phyloP scores from a whole-genome alignment of 2,888 invertebrate genomes.

The Theristus sp. region DNA sequence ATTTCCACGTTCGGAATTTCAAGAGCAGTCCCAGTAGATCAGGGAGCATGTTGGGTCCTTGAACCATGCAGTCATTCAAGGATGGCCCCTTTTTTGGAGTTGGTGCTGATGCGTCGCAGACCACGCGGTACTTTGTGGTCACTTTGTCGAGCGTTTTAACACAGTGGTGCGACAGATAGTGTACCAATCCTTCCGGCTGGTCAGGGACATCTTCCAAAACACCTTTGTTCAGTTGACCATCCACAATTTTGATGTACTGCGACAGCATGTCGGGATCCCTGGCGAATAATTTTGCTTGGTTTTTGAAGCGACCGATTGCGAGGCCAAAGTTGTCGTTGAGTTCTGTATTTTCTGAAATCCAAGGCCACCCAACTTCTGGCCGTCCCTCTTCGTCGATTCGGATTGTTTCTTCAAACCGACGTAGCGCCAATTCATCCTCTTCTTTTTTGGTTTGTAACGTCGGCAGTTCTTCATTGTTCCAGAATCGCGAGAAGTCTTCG shows the following conservation, averaged over 20 bases:
- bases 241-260: background rate
- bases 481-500: background rate
- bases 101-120: constrained; percentile 12
- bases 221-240: too few species aligned
- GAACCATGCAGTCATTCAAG: constrained; percentile 11
- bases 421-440: background rate
- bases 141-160: constrained; percentile 9
- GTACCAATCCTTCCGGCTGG: background rate
- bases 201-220: background rate
- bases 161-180: constrained; percentile 12
- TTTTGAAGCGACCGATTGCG: background rate
- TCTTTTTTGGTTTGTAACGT: background rate
- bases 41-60: constrained; percentile 10
- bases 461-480: background rate
- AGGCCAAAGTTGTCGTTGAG: background rate
- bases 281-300: background rate
- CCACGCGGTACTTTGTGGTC: constrained; percentile 13
- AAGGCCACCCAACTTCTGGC: background rate
- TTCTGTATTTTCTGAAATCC: background rate
- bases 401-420: background rate
- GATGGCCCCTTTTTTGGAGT: background rate
- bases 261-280: background rate
- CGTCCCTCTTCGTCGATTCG: background rate
- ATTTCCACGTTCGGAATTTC: constrained; percentile 5
- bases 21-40: constrained; percentile 10